Conservation (phyloP, 2,888 invertebrate genomes). For the Noctua fimbriata region DNA sequence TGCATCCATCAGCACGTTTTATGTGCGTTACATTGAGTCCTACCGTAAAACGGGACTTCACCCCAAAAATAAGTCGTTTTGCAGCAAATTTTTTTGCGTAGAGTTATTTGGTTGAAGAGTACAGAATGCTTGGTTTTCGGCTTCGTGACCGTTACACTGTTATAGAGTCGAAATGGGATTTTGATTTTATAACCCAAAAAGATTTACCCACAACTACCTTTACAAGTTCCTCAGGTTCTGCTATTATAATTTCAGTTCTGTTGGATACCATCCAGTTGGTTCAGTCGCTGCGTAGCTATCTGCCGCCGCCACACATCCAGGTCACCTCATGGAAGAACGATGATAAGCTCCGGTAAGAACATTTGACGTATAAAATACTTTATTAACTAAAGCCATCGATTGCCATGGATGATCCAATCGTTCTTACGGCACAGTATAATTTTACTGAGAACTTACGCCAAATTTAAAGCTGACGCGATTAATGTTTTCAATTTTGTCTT, state of each 20-base stretch:
- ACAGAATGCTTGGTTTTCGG: too few species aligned
- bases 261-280: conserved; percentile 96
- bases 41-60: too few species aligned
- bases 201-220: background rate
- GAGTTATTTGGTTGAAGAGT: too few species aligned
- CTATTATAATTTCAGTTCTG: conserved; percentile 91
- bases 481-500: background rate
- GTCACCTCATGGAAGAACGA: conserved; percentile 97
- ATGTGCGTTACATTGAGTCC: too few species aligned
- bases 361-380: background rate
- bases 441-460: background rate
- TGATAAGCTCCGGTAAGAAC: conserved; percentile 89
- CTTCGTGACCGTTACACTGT: too few species aligned
- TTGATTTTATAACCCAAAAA: background rate
- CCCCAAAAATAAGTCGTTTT: too few species aligned
- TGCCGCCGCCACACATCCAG: conserved; percentile 96
- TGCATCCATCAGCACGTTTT: too few species aligned
- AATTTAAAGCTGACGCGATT: background rate
- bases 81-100: too few species aligned
- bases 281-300: conserved; percentile 95
- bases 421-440: background rate
- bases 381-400: background rate
- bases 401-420: background rate
- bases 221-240: background rate
- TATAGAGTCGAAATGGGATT: too few species aligned